Evolutionary conservation across 2,888 invertebrate species (phyloP).

Genomic region (Neocrepidodera transversa): DNA sequence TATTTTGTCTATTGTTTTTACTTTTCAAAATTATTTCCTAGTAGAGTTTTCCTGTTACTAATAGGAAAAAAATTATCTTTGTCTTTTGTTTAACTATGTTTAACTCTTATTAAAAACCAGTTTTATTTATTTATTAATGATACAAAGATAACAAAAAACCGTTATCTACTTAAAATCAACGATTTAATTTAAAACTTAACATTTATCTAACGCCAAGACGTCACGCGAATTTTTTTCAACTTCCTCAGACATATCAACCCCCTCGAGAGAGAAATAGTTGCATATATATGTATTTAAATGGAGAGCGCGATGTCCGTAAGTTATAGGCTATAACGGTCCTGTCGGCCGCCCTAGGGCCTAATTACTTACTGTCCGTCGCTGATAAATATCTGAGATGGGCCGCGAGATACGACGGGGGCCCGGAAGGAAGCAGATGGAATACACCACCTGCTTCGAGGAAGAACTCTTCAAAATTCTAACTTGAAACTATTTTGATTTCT

Average conservation of each 20-base stretch:
- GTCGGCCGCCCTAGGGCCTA: conserved; percentile 45
- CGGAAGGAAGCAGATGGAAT: conserved; percentile 56
- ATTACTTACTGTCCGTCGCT: conserved; percentile 47
- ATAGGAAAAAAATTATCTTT: too few relatives aligned
- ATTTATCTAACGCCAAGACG: background rate
- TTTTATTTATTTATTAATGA: too few relatives aligned
- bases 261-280: background rate
- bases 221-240: conserved; percentile 11
- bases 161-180: background rate
- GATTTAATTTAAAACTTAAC: background rate
- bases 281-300: conserved; percentile 1
- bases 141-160: background rate
- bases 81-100: too few relatives aligned
- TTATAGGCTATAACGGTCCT: conserved; percentile 45
- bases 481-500: too few relatives aligned
- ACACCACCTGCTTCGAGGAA: conserved; percentile 35
- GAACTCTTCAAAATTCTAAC: conserved; percentile 10
- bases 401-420: conserved; percentile 48
- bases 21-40: too few relatives aligned
- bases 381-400: conserved; percentile 48
- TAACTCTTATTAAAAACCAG: too few relatives aligned
- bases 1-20: too few relatives aligned
- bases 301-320: conserved; percentile 16
- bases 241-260: background rate
- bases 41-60: too few relatives aligned